phyloP scores from a whole-genome alignment of 2,888 invertebrate genomes.

The Drosophila putrida region DNA sequence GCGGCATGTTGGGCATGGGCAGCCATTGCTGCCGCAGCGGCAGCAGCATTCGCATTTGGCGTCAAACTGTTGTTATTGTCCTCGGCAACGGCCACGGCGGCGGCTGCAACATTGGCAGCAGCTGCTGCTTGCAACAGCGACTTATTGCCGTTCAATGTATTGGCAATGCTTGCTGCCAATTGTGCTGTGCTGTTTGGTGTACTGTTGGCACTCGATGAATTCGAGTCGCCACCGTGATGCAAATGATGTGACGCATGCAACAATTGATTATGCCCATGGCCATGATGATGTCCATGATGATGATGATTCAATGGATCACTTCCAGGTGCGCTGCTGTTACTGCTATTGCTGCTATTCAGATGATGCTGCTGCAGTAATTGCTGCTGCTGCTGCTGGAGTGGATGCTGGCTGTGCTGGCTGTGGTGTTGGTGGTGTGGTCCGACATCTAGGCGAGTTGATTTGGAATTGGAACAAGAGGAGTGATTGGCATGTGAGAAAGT shows the following conservation, averaged over 20 bases:
- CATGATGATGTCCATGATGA: constrained; percentile 59
- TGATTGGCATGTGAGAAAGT: constrained; percentile 83
- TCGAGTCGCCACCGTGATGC: constrained; percentile 64
- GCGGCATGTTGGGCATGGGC: constrained; percentile 84
- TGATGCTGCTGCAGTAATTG: constrained; percentile 56
- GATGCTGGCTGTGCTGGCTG: constrained; percentile 57
- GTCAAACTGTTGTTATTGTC: constrained; percentile 82
- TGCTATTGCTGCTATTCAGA: constrained; percentile 59
- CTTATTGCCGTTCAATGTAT: constrained; percentile 76
- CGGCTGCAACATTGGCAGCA: constrained; percentile 63
- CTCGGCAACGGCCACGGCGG: constrained; percentile 63
- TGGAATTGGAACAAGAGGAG: constrained; percentile 70
- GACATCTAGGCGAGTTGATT: constrained; percentile 68
- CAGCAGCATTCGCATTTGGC: constrained; percentile 63
- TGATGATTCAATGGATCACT: constrained; percentile 52
- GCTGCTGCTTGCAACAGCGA: constrained; percentile 63
- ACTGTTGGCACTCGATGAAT: constrained; percentile 85
- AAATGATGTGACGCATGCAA: constrained; percentile 70
- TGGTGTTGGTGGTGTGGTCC: constrained; percentile 48
- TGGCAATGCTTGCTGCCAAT: constrained; percentile 63
- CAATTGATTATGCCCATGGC: constrained; percentile 56
- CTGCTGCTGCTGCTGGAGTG: constrained; percentile 47
- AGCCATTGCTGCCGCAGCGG: constrained; percentile 72
- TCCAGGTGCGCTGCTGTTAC: constrained; percentile 50
- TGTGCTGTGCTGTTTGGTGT: constrained; percentile 85